Evolutionary conservation across 2,797 vertebrate genomes (phyloP).

Genomic region (Thripadectes ignobilis): DNA sequence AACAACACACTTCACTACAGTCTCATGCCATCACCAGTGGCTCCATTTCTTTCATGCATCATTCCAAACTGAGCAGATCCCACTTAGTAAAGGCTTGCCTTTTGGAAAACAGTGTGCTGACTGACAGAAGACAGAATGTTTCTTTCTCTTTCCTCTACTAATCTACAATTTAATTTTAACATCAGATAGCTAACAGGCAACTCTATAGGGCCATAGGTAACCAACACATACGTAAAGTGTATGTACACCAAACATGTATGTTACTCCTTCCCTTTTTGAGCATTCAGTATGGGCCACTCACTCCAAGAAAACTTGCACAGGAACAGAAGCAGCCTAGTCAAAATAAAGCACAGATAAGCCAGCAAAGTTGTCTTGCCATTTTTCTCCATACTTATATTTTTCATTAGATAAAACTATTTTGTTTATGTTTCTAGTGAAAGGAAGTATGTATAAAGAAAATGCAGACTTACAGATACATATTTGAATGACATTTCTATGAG

Average conservation of each 20-base stretch:
- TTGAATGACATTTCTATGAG: neutral
- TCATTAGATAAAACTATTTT: neutral
- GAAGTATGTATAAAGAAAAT: neutral
- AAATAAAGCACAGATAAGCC: neutral
- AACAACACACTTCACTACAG: neutral
- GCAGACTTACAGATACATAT: neutral
- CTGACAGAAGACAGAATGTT: neutral
- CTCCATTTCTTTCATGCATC: neutral
- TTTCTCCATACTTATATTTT: neutral
- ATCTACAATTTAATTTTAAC: neutral
- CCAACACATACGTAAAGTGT: neutral
- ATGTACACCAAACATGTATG: neutral
- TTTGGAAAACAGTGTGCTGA: neutral
- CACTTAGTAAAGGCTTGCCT: neutral
- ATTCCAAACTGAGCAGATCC: neutral
- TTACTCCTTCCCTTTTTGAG: neutral
- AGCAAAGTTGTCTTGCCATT: neutral
- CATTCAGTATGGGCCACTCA: neutral
- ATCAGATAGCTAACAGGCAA: neutral
- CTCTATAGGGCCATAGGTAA: fast-evolving
- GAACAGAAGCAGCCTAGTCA: neutral
- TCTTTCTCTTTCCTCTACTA: neutral
- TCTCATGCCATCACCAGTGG: neutral
- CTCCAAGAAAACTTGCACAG: neutral
- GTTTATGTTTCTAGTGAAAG: neutral